Evolutionary conservation across 2,888 invertebrate genomes (phyloP).

Genomic region (Agrotis ipsilon): DNA sequence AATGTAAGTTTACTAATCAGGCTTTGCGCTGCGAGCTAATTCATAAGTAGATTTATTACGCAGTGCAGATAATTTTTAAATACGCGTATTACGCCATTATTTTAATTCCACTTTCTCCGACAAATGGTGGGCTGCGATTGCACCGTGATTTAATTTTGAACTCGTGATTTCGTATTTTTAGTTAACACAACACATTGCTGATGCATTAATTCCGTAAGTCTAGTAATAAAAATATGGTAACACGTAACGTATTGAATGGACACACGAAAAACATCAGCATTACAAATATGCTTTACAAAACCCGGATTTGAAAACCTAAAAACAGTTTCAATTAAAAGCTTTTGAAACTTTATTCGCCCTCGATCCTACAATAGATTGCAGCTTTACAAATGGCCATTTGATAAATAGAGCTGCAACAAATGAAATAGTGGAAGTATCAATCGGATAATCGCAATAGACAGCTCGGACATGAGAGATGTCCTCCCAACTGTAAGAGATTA

Average conservation of each 20-base stretch:
- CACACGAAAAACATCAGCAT: not conserved
- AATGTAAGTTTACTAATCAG: conserved; percentile 20
- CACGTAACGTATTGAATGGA: no score
- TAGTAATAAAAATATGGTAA: no score
- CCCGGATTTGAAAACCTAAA: conserved; percentile 14
- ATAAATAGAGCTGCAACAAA: conserved; percentile 48
- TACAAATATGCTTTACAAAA: conserved; percentile 5
- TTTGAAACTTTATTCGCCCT: conserved; percentile 27
- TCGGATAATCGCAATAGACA: conserved; percentile 49
- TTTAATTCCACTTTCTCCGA: conserved; percentile 42
- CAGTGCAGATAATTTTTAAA: conserved; percentile 3
- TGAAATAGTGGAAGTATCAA: conserved; percentile 47
- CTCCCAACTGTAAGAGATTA: conserved; percentile 58
- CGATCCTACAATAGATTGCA: conserved; percentile 39
- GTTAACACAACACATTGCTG: no score
- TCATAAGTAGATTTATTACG: conserved; percentile 20
- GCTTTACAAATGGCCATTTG: conserved; percentile 30
- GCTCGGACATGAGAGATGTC: conserved; percentile 46
- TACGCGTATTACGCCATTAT: conserved; percentile 42
- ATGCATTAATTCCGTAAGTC: no score
- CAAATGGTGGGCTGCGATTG: conserved; percentile 15
- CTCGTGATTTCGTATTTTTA: no score
- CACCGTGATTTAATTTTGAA: not conserved
- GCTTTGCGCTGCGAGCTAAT: conserved; percentile 18
- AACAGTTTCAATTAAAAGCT: conserved; percentile 40